Conservation (phyloP, 2,113 vertebrate species). For the Otocyon megalotis region DNA sequence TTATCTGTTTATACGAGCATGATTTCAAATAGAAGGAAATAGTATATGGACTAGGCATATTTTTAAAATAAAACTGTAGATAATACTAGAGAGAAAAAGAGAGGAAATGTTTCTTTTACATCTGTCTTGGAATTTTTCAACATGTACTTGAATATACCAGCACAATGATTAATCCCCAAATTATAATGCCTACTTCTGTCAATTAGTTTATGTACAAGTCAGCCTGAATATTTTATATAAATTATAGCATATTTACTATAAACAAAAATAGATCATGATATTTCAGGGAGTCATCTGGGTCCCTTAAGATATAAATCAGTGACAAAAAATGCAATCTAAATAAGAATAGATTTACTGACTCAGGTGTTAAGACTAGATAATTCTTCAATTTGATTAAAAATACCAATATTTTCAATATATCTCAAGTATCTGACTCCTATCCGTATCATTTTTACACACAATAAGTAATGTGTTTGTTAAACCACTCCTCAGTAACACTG, state of each 20-base stretch:
- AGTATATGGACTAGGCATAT: not conserved
- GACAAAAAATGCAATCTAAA: constrained; percentile 71
- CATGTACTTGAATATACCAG: constrained; percentile 6
- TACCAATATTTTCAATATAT: constrained; percentile 69
- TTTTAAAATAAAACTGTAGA: constrained; percentile 50
- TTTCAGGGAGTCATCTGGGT: constrained; percentile 62
- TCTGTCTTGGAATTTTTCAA: constrained; percentile 3
- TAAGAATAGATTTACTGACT: constrained; percentile 65
- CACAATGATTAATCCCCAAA: constrained; percentile 67
- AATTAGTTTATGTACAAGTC: constrained; percentile 73
- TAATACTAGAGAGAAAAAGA: not conserved
- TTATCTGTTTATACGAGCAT: not conserved
- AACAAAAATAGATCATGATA: constrained; percentile 59
- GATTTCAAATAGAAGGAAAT: constrained; percentile 43
- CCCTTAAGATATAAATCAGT: constrained; percentile 58
- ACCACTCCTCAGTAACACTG: not conserved
- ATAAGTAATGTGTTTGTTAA: constrained; percentile 58
- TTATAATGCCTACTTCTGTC: constrained; percentile 64
- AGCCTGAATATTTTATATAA: constrained; percentile 73
- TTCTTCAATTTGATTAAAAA: constrained; percentile 75
- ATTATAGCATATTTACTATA: constrained; percentile 60
- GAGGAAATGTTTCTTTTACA: not conserved
- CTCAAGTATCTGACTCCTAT: constrained; percentile 50
- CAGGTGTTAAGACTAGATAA: constrained; percentile 51
- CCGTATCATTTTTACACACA: constrained; percentile 59